A percentile compares a stretch with the other conserved stretches of the same genome.
These are phyloP conservation scores for Coracias cyanogaster DNA, from an alignment of 2,797 vertebrate species.

Conservation along the genomic window DNA sequence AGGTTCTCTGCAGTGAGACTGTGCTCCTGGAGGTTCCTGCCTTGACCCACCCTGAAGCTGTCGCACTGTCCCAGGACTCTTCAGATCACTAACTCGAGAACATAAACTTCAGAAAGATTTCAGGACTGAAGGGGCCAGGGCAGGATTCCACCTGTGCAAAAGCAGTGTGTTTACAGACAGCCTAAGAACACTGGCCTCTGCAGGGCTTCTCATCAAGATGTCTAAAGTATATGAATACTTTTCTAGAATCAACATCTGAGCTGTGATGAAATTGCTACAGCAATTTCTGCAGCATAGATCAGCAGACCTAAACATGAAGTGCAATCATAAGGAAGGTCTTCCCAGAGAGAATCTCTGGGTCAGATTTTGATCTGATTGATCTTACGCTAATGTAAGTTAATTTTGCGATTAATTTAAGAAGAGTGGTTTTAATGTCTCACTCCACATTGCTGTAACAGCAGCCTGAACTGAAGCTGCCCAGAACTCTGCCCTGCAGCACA, in stretches of 20 bases:
- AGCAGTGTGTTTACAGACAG: neutral
- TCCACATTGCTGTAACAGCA: neutral
- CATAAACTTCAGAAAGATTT: neutral
- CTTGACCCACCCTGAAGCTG: neutral
- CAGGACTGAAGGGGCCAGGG: neutral
- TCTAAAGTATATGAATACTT: neutral
- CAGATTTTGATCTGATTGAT: constrained; percentile 4
- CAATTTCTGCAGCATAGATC: neutral
- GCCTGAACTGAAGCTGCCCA: neutral
- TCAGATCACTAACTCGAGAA: neutral
- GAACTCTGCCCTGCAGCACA: neutral
- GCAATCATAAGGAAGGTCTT: neutral
- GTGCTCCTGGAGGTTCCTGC: neutral
- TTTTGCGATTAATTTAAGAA: neutral
- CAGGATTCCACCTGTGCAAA: neutral
- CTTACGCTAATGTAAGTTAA: neutral
- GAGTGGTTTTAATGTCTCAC: neutral
- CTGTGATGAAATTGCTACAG: neutral
- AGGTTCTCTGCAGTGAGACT: neutral
- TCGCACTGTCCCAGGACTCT: neutral
- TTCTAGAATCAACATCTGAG: neutral
- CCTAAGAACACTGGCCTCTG: neutral
- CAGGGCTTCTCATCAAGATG: neutral
- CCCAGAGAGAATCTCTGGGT: neutral
- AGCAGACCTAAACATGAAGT: neutral